phyloP scores from a whole-genome alignment of 92 coral and sea anemone genomes.

The Zoanthus gigantus region DNA sequence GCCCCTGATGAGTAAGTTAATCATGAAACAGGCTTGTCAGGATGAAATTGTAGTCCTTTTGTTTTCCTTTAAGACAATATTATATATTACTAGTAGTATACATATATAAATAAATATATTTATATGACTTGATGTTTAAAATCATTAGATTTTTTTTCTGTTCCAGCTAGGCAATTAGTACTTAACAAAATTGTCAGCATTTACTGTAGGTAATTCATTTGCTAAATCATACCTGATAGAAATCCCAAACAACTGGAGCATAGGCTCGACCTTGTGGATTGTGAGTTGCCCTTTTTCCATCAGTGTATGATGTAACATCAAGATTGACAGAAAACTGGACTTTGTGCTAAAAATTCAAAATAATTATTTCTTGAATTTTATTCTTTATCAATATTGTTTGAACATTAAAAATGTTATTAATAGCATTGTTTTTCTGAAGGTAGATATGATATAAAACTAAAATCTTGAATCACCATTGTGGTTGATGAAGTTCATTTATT shows the following conservation, averaged over 20 bases:
- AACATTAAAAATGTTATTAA: too few species aligned
- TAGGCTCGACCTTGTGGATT: slow-evolving; percentile 91
- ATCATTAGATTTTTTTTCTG: not conserved
- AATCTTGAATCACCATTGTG: too few species aligned
- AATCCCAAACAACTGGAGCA: slow-evolving; percentile 99
- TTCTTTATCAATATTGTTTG: not conserved
- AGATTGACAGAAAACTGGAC: slow-evolving; percentile 88
- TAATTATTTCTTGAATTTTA: not conserved
- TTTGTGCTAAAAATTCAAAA: slow-evolving; percentile 68
- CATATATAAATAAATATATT: too few species aligned
- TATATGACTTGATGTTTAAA: too few species aligned
- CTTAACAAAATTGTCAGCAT: not conserved
- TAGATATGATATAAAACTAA: too few species aligned
- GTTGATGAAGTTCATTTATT: too few species aligned
- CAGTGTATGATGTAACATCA: slow-evolving; percentile 94
- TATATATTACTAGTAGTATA: too few species aligned
- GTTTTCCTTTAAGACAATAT: too few species aligned
- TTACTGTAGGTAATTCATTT: not conserved
- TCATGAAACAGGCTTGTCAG: too few species aligned
- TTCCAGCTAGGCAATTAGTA: not conserved
- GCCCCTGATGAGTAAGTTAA: too few species aligned
- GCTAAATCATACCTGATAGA: slow-evolving; percentile 72
- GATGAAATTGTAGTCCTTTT: too few species aligned
- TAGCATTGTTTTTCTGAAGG: too few species aligned
- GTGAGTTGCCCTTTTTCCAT: slow-evolving; percentile 93